Evolutionary conservation across 2,113 vertebrate species (phyloP).

Genomic region (Anas platyrhynchos): DNA sequence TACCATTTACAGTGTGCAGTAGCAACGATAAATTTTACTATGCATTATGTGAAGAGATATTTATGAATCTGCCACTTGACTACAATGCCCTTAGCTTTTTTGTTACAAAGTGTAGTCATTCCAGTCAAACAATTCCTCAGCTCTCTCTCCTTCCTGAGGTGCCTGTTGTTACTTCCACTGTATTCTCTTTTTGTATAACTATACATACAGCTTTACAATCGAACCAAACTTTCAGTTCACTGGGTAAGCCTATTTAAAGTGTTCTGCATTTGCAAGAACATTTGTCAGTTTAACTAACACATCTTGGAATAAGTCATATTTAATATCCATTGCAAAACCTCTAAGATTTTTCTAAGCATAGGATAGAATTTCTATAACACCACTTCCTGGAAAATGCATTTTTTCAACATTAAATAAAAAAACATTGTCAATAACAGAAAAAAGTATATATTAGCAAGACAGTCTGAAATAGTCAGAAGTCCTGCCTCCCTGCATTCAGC

Average conservation of each 20-base stretch:
- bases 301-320: neutral
- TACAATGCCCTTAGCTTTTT: neutral
- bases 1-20: neutral
- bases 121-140: neutral
- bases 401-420: neutral
- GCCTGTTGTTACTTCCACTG: neutral
- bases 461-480: neutral
- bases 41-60: neutral
- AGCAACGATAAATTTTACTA: neutral
- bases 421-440: neutral
- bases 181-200: neutral
- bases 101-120: neutral
- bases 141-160: neutral
- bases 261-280: neutral
- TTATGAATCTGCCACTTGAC: neutral
- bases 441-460: neutral
- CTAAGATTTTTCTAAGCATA: neutral
- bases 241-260: neutral
- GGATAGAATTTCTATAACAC: neutral
- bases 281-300: neutral
- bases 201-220: neutral
- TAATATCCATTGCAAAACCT: neutral
- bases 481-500: neutral
- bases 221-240: neutral
- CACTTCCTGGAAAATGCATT: neutral